A percentile compares a stretch with the other conserved stretches of the same genome.
Conservation (phyloP, 30 jellyfish, hydroid and myxozoan species). For the Clytia hemisphaerica region DNA sequence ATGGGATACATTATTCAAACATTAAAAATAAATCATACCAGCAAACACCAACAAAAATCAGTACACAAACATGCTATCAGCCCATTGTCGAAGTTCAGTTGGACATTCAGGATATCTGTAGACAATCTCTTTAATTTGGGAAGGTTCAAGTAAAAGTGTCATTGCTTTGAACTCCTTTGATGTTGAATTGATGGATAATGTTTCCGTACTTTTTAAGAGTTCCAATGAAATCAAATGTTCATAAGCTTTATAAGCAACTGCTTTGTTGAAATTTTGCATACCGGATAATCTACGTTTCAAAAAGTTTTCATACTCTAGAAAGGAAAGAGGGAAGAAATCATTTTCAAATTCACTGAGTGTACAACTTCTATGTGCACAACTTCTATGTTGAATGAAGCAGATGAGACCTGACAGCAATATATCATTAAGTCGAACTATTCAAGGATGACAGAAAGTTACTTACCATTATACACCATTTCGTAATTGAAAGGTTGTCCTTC, state of each 20-base stretch:
- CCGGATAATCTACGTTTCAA: constrained; percentile 50
- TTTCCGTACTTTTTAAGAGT: constrained; percentile 49
- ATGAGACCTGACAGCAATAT: no score
- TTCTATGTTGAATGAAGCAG: no score
- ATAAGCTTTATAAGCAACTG: constrained; percentile 79
- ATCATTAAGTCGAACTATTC: no score
- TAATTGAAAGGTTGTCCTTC: constrained; percentile 81
- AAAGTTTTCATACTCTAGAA: constrained; percentile 57
- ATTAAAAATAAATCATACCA: no score
- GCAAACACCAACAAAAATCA: no score
- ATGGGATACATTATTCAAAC: no score
- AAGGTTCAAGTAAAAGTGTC: constrained; percentile 45
- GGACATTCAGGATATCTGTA: constrained; percentile 72
- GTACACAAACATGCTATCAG: constrained; percentile 58
- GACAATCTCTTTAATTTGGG: constrained; percentile 57
- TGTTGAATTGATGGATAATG: constrained; percentile 26
- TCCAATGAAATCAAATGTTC: constrained; percentile 75
- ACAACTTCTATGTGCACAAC: no score
- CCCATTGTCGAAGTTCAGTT: constrained; percentile 83
- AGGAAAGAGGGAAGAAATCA: not conserved
- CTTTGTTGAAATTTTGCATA: constrained; percentile 51
- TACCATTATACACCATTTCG: constrained; percentile 84
- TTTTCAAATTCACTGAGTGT: no score
- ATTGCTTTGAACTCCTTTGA: constrained; percentile 79
- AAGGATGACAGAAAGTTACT: not conserved